Base-by-base conservation (phyloP, 2,888 invertebrate genomes). In the Epinotia bilunana region DNA sequence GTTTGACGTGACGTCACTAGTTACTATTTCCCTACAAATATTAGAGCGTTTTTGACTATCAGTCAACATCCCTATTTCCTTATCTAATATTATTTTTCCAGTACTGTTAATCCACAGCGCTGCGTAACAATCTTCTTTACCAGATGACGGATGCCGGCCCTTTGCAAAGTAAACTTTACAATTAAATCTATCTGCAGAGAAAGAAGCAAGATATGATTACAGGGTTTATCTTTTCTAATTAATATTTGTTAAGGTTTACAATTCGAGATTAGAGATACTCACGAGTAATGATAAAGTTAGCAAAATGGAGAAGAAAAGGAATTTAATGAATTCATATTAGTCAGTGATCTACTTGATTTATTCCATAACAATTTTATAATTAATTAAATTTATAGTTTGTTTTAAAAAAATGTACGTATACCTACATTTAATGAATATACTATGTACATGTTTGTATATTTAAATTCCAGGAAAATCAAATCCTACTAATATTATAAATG, bases 81-180 rank as follows among this genome's bases (percentile, higher is more conserved):
- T 39, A 9, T 39, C 2, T 39, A 39, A 39, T 28, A 20, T 16
- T 12, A 55, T 16, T 23, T 33, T 55, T 72, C 7, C 53, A 1
- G 2, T 71, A 75, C 71, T 75, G 74, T 33, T 62, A 5, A 4
- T 33, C 43, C 20, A 33, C 33, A 18, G 28, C 7, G 55, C 20
- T 75, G 61, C 20, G 72, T 23, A 39, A 53, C 71, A 58, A 55
- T 75, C 71, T 69, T 71, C 75, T 72, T 71, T 75, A 43, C 65
- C 75, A 75, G 75, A 75, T 75, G 75, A 75, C 75, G 72, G 75
- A 67, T 67, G 62, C 68, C 69, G 70, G 75, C 75, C 75, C 75
- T 75, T 75, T 75, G 67, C 75, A 72, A 72, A 75, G 75, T 75
- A 75, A 75, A 75, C 75, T 75, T 75, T 71, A 71, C 74, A 75